Conservation (phyloP, 1,140 invertebrate species). For the Euura saliciscinereae region DNA sequence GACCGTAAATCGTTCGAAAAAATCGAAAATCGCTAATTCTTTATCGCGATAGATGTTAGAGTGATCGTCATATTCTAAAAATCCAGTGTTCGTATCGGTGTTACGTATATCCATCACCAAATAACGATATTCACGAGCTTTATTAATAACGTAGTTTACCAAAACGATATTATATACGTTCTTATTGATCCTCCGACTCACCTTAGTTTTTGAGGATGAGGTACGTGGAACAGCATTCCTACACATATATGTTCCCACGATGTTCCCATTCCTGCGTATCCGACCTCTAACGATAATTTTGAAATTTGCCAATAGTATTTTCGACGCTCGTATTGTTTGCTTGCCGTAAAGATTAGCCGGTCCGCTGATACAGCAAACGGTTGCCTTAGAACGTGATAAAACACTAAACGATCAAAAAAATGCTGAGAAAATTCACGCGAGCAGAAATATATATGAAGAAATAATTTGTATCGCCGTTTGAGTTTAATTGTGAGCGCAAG, state of each 20-base stretch:
- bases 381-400: no score
- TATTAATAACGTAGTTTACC: not conserved
- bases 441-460: no score
- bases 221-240: conserved; percentile 2
- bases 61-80: no score
- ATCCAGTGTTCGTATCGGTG: not conserved
- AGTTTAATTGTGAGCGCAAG: no score
- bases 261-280: not conserved
- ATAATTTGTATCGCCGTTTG: no score
- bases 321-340: not conserved
- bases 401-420: no score
- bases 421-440: no score
- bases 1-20: not conserved
- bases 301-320: not conserved
- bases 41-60: no score
- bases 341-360: not conserved
- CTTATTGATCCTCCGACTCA: not conserved
- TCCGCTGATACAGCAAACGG: no score
- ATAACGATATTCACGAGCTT: not conserved
- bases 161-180: no score
- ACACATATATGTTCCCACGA: not conserved
- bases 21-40: not conserved
- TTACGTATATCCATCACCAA: not conserved
- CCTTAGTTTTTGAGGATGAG: not conserved
- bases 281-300: not conserved